These are phyloP conservation scores for Zelleria hepariella DNA, from an alignment of 2,888 invertebrate genomes.

Conservation along the genomic window DNA sequence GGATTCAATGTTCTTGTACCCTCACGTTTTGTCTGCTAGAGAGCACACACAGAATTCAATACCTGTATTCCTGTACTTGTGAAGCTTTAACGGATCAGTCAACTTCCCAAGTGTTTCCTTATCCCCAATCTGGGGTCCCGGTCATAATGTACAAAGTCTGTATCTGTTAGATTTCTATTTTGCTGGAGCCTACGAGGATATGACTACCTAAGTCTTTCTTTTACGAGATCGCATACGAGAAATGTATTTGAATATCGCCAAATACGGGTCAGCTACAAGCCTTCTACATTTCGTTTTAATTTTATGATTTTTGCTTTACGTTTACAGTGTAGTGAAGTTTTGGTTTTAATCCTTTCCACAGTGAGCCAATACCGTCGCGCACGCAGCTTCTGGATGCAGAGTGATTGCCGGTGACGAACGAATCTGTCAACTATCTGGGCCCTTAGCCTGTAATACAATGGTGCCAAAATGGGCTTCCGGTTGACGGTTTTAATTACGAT, in stretches of 20 bases:
- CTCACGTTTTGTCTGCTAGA: conserved; percentile 11
- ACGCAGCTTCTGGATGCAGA: not conserved
- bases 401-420: not conserved
- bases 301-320: too few relatives aligned
- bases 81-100: not conserved
- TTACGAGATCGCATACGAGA: not conserved
- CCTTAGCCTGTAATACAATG: too few relatives aligned
- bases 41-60: not conserved
- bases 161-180: not conserved
- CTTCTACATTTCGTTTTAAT: too few relatives aligned
- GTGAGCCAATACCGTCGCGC: not conserved
- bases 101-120: not conserved
- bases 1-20: conserved; percentile 23
- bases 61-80: conserved; percentile 4
- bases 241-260: conserved; percentile 5
- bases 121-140: not conserved
- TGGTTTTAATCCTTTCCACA: too few relatives aligned
- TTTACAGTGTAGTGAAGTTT: too few relatives aligned
- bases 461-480: too few relatives aligned
- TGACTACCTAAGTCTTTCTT: not conserved
- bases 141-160: not conserved
- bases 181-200: not conserved
- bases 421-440: not conserved
- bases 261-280: conserved; percentile 1
- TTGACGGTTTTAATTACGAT: too few relatives aligned